Evolutionary conservation across 2,113 vertebrate species (phyloP).

Genomic region (Eonycteris spelaea): DNA sequence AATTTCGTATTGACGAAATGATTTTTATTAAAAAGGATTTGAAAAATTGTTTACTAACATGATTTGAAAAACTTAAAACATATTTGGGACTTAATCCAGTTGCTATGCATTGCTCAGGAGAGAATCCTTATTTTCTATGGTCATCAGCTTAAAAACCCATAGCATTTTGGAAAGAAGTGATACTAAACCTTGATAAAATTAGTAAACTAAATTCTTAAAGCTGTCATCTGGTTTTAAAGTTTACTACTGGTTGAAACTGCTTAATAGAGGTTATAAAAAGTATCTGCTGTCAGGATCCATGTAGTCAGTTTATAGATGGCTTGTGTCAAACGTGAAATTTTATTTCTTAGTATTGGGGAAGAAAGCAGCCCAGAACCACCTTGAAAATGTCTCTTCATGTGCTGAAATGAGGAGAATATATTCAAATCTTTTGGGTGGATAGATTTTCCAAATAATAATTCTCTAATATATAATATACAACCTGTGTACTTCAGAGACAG

Average conservation of each 20-base stretch:
- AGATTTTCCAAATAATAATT: background rate
- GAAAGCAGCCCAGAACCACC: background rate
- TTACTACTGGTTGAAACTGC: conserved; percentile 1
- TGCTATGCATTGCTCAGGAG: background rate
- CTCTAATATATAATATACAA: background rate
- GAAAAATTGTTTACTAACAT: background rate
- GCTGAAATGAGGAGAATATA: background rate
- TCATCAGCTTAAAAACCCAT: conserved; percentile 11
- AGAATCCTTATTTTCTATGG: background rate
- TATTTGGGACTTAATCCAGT: conserved; percentile 15
- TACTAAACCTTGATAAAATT: background rate
- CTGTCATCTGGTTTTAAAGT: conserved; percentile 9
- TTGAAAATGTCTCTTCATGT: background rate
- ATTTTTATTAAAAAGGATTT: conserved; percentile 12
- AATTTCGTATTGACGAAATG: conserved; percentile 57
- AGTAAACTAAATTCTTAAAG: background rate
- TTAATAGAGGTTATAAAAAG: background rate
- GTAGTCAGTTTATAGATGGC: background rate
- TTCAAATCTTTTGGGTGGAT: background rate
- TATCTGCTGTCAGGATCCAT: background rate
- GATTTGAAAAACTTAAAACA: background rate
- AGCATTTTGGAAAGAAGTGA: conserved; percentile 6
- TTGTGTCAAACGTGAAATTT: background rate
- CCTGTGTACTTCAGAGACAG: background rate
- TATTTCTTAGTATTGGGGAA: background rate